Base-by-base conservation (phyloP, 2,888 invertebrate genomes). In the Nycteola revayana region DNA sequence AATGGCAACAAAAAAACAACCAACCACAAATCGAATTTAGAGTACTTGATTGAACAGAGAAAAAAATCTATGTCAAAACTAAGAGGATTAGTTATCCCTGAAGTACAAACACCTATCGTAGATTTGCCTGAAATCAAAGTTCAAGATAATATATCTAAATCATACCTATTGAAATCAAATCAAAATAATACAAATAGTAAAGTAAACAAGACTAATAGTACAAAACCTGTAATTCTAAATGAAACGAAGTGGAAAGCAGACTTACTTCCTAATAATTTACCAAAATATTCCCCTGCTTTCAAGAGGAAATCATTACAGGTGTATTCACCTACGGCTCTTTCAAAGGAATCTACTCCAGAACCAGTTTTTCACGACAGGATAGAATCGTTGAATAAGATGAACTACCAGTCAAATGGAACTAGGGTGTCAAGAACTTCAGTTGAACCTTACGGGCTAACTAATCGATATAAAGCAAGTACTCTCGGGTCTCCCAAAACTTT, bases 21-120 rank as follows among this genome's bases (percentile, higher is more conserved):
- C 14, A 77, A 83, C 51, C 91, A 92, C 46, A 91, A 91, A 67
- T 91, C 91, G 1, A 93, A 94, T 42, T 89, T 95, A 62, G 94
- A 93, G 59, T 92, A 93, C 54, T 81, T 96, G 51, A 91, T 95
- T 55, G 96, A 96, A 75, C 95, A 96, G 70, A 90, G 96, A 35
- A 92, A 94, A 50, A 94, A 93, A 65, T 94, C 94, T 9, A 92
- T 96, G 79, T 95, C 95, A 1, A 96, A 96, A 76, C 79, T 97
- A 39, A 91, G 96, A 63, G 96, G 96, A n/a, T 83, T 97, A 57
- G 94, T 96, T 18, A 97, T 97, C 67, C 96, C 96, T 2, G 96
- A 96, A 79, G 88, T 90, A 34, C 91, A 92, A 66, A 75, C 76
- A 9, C 91, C 92, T 21, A 91, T 93, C 31, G 87, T 94, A 28